Evolutionary conservation across 2,888 invertebrate species (phyloP), one percentile per base, ranked within the genome.

Genomic region (Drosophila trichaetosa): DNA sequence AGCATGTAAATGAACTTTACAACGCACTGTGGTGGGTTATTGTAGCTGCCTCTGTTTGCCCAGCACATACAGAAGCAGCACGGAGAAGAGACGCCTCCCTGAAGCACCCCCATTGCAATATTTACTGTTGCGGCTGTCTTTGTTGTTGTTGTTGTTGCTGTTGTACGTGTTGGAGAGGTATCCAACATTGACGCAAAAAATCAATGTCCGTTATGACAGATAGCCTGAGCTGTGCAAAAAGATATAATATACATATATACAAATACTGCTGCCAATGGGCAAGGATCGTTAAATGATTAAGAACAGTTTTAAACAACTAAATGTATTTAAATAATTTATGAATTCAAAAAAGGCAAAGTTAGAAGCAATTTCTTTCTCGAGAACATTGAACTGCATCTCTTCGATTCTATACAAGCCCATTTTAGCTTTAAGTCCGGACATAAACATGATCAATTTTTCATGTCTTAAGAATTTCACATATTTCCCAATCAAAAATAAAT

Each of bases 1-100:
- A 74, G 76, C 91, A 89, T 90, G 90, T 90, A 90, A 90, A 90
- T 90, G 90, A 90, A 90, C 89, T 90, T 87, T 90, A 77, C 79
- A 84, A 81, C 83, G 75, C 73, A 73, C 73, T 83, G 75, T 78
- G 83, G 66, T 80, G 80, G 71, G 64, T 71, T 66, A 60, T 38
- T 67, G 54, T 66, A 65, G 53, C 75, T 57, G 60, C 70, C 73
- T 65, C 70, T 79, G 68, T 79, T 79, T 79, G 80, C 54, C 76
- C 73, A 80, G 67, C 61, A 69, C 80, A 83, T 52, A 78, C 72
- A 72, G 57, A 48, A 5, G 24, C 40, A 10, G 56, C 51, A 54
- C 51, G 48, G 51, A 62, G 48, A 61, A 63, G 72, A 76, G 67
- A 73, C 76, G 80, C 87, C 73, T 21, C 21, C 87, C 72, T 63